Percentiles rank a stretch among this genome's conserved stretches.
Evolutionary conservation across 2,888 invertebrate species (phyloP).

Genomic region (Dicroscelio sp.): DNA sequence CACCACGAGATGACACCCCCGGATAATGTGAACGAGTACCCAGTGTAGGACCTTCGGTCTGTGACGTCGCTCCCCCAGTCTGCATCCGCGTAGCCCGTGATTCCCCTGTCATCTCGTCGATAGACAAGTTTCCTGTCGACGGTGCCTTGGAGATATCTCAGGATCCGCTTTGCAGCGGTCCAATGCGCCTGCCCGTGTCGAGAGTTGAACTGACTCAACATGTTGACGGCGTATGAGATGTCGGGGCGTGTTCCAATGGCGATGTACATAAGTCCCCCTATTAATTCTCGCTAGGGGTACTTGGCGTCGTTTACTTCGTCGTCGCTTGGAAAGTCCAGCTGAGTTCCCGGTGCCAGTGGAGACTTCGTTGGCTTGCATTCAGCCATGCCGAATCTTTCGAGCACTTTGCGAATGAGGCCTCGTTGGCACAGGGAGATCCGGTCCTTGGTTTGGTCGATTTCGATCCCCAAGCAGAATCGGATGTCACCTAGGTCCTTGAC

Average conservation of each 20-base stretch:
- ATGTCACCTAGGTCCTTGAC: slow-evolving; percentile 82
- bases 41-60: slow-evolving; percentile 16
- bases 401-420: slow-evolving; percentile 82
- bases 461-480: slow-evolving; percentile 84
- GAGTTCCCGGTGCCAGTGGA: slow-evolving; percentile 51
- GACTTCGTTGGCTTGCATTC: slow-evolving; percentile 84
- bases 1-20: slow-evolving; percentile 47
- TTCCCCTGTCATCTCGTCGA: neutral
- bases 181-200: neutral
- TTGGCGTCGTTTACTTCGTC: slow-evolving; percentile 37
- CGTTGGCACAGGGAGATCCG: slow-evolving; percentile 67
- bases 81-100: slow-evolving; percentile 28
- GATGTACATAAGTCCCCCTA: slow-evolving; percentile 28
- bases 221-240: slow-evolving; percentile 13
- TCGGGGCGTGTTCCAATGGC: slow-evolving; percentile 4
- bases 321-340: neutral
- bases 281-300: slow-evolving; percentile 16
- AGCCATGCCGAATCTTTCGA: slow-evolving; percentile 84
- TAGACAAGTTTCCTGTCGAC: neutral
- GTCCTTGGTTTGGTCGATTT: slow-evolving; percentile 72
- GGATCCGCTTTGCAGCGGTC: slow-evolving; percentile 6
- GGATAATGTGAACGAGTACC: slow-evolving; percentile 39
- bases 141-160: slow-evolving; percentile 3
- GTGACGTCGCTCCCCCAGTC: slow-evolving; percentile 23
- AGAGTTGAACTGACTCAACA: slow-evolving; percentile 24